phyloP scores from a whole-genome alignment of 2,113 vertebrate species.

The Abramis brama region DNA sequence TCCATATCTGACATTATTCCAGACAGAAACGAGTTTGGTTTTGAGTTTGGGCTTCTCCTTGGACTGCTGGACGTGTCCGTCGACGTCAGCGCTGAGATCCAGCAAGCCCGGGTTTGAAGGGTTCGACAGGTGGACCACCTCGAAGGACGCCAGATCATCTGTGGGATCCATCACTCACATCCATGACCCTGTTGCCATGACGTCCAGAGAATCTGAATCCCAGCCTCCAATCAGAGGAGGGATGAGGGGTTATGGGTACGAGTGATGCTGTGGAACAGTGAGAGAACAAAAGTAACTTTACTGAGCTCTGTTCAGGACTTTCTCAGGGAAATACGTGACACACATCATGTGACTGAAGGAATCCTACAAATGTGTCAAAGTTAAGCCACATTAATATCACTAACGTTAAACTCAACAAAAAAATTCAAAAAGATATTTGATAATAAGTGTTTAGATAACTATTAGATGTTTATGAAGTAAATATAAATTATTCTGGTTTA shows the following conservation, averaged over 20 bases:
- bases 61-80: constrained; percentile 54
- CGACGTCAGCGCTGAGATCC: not conserved
- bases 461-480: not conserved
- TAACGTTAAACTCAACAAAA: not conserved
- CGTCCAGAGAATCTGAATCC: not conserved
- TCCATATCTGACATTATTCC: constrained; percentile 91
- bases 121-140: constrained; percentile 42
- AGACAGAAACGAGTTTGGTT: constrained; percentile 81
- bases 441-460: not conserved
- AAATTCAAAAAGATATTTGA: rapidly evolving
- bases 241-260: not conserved
- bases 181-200: constrained; percentile 1
- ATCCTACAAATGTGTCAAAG: not conserved
- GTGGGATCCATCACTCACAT: constrained; percentile 19
- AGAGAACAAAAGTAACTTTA: not conserved
- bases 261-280: not conserved
- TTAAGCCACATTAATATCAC: not conserved
- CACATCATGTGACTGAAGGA: not conserved
- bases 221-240: not conserved
- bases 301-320: not conserved
- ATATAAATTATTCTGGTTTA: not conserved
- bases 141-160: constrained; percentile 51
- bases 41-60: constrained; percentile 82
- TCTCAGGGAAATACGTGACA: not conserved
- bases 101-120: constrained; percentile 46